phyloP scores from a whole-genome alignment of 1,140 invertebrate genomes.

The Conus ventricosus region DNA sequence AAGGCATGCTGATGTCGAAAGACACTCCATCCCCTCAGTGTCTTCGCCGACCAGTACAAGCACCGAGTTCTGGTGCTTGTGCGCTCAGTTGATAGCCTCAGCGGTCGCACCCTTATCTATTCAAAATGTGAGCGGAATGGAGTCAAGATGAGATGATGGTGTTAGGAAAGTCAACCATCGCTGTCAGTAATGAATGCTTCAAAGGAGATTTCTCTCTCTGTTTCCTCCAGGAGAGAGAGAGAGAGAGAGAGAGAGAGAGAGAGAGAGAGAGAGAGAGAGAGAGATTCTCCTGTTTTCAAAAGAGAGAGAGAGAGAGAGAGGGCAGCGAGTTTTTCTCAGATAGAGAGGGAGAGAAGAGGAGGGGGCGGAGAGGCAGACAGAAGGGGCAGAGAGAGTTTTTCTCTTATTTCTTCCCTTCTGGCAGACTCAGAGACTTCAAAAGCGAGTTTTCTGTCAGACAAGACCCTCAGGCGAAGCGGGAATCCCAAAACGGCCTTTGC shows the following conservation, averaged over 20 bases:
- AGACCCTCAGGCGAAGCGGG: background rate
- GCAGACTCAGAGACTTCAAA: constrained; percentile 20
- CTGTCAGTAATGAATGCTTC: constrained; percentile 31
- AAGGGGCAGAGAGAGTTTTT: background rate
- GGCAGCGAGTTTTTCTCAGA: too few species aligned
- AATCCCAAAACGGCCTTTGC: constrained; percentile 28
- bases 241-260: too few species aligned
- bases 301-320: too few species aligned
- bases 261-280: too few species aligned
- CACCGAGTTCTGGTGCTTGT: too few species aligned
- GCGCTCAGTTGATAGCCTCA: background rate
- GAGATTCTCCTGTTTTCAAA: too few species aligned
- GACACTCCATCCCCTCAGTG: too few species aligned
- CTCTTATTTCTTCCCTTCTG: constrained; percentile 2
- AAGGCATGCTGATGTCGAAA: too few species aligned
- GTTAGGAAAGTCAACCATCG: constrained; percentile 3
- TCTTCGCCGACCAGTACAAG: too few species aligned
- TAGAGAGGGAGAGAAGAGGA: too few species aligned
- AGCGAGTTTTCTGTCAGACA: constrained; percentile 16
- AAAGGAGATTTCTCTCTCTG: constrained; percentile 14
- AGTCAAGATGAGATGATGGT: constrained; percentile 27
- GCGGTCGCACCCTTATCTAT: background rate
- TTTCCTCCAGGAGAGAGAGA: background rate
- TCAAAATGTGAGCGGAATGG: background rate
- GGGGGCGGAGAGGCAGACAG: background rate